These are phyloP conservation scores for Conus betulinus DNA, from an alignment of 1,140 invertebrate species.

Conservation along the genomic window DNA sequence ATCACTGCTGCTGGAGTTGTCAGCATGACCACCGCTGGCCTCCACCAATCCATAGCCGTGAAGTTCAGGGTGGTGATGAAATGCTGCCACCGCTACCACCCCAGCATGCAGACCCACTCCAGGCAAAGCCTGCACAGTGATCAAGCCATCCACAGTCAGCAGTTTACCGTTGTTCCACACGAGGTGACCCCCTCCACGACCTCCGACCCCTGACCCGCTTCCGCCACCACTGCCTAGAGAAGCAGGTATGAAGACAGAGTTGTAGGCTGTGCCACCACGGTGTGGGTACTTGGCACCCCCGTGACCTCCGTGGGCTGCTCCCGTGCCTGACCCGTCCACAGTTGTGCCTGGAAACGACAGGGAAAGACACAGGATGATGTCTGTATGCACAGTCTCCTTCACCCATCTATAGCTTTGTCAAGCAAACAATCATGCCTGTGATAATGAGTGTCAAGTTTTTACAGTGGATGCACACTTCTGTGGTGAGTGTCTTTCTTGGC, in stretches of 20 bases:
- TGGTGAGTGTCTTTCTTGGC: too few species aligned
- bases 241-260: slow-evolving; percentile 55
- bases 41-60: slow-evolving; percentile 64
- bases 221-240: slow-evolving; percentile 63
- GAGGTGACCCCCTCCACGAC: slow-evolving; percentile 62
- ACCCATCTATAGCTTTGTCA: too few species aligned
- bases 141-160: slow-evolving; percentile 59
- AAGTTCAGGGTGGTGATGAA: slow-evolving; percentile 64
- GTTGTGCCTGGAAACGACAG: slow-evolving; percentile 45
- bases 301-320: slow-evolving; percentile 66
- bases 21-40: slow-evolving; percentile 53
- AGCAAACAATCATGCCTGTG: too few species aligned
- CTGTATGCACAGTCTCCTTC: too few species aligned
- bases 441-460: too few species aligned
- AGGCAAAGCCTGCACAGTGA: slow-evolving; percentile 53
- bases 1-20: slow-evolving; percentile 40
- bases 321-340: slow-evolving; percentile 47
- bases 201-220: slow-evolving; percentile 60
- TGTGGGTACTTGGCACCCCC: slow-evolving; percentile 57
- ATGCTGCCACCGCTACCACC: slow-evolving; percentile 66
- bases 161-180: slow-evolving; percentile 60
- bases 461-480: too few species aligned
- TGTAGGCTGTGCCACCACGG: slow-evolving; percentile 55
- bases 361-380: too few species aligned
- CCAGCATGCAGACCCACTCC: slow-evolving; percentile 55